phyloP scores from a whole-genome alignment of 2,797 vertebrate species.

The Gymnothorax reevesii region DNA sequence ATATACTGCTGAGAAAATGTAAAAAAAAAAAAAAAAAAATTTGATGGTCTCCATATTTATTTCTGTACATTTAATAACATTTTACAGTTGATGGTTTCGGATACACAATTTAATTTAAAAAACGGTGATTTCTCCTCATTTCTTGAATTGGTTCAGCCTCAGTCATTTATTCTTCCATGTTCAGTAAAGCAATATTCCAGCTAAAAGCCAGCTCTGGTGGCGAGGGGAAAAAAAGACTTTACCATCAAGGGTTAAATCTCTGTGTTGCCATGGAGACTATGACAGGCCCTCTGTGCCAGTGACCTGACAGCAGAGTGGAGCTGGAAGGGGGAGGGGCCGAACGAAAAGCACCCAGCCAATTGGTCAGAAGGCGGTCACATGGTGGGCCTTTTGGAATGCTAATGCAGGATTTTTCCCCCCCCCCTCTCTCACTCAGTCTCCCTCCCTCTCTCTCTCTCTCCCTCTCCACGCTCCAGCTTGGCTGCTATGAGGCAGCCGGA shows the following conservation, averaged over 20 bases:
- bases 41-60: background rate
- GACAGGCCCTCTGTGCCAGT: constrained; percentile 53
- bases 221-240: background rate
- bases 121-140: background rate
- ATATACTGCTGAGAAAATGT: background rate
- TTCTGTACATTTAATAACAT: background rate
- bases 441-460: constrained; percentile 45
- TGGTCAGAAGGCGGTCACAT: constrained; percentile 63
- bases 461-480: constrained; percentile 44
- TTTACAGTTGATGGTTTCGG: background rate
- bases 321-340: constrained; percentile 47
- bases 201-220: constrained; percentile 47
- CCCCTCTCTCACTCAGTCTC: constrained; percentile 48
- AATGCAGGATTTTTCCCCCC: constrained; percentile 59
- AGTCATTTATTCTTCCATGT: background rate
- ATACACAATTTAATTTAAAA: background rate
- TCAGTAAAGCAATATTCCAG: constrained; percentile 24
- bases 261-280: constrained; percentile 69
- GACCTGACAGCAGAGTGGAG: constrained; percentile 66
- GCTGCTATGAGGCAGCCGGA: constrained; percentile 54
- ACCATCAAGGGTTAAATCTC: constrained; percentile 58
- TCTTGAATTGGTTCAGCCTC: background rate
- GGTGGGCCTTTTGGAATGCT: constrained; percentile 66
- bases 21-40: background rate
- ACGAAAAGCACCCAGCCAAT: constrained; percentile 41